A percentile compares a stretch with the other conserved stretches of the same genome.
phyloP scores from a whole-genome alignment of 2,888 invertebrate genomes.

The Sphaerophoria rueppellii region DNA sequence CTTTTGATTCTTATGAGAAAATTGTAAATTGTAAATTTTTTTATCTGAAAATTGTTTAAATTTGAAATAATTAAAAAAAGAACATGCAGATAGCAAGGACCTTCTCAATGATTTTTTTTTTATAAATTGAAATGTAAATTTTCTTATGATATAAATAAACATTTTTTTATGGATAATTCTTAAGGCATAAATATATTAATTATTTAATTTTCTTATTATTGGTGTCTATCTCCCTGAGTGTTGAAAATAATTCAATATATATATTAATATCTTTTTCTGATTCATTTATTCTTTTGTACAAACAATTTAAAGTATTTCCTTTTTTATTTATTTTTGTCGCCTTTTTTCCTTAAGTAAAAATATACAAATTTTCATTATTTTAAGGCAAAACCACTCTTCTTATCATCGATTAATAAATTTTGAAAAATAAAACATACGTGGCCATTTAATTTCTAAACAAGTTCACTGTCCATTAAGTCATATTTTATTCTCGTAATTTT shows the following conservation, averaged over 20 bases:
- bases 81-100: slow-evolving; percentile 80
- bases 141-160: slow-evolving; percentile 34
- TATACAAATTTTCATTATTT: slow-evolving; percentile 5
- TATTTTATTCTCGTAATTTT: slow-evolving; percentile 56
- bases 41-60: slow-evolving; percentile 16
- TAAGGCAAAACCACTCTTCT: slow-evolving; percentile 70
- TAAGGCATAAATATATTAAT: slow-evolving; percentile 46
- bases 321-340: slow-evolving; percentile 61
- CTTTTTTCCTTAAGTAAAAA: slow-evolving; percentile 19
- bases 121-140: slow-evolving; percentile 27
- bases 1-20: slow-evolving; percentile 40
- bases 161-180: slow-evolving; percentile 15
- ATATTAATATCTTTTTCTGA: neutral
- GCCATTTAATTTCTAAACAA: slow-evolving; percentile 54
- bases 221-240: slow-evolving; percentile 65
- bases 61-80: slow-evolving; percentile 56
- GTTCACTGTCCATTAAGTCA: neutral
- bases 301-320: slow-evolving; percentile 23
- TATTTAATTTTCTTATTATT: slow-evolving; percentile 43
- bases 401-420: slow-evolving; percentile 54
- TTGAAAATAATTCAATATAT: slow-evolving; percentile 37
- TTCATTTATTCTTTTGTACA: slow-evolving; percentile 42
- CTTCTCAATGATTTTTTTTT: slow-evolving; percentile 80
- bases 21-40: slow-evolving; percentile 27
- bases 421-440: slow-evolving; percentile 64